Percentiles rank a stretch among this genome's conserved stretches.
Evolutionary conservation across 1,140 invertebrate genomes (phyloP).

Genomic region (Trichonephila clavata): DNA sequence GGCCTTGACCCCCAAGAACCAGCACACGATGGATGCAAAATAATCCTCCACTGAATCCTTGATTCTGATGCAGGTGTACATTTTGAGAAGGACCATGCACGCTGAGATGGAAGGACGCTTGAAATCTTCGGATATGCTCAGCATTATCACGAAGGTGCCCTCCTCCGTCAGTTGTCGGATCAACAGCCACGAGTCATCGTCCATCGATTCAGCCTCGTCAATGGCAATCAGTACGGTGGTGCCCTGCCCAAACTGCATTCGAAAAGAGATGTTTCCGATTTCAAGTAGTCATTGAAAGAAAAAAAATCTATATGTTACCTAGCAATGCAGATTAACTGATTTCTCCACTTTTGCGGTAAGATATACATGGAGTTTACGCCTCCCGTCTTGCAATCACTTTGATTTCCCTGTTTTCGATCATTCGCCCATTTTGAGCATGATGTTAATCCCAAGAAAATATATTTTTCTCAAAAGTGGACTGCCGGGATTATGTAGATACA

Average conservation of each 20-base stretch:
- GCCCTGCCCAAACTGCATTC: not conserved
- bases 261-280: no score
- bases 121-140: not conserved
- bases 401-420: no score
- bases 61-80: not conserved
- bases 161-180: not conserved
- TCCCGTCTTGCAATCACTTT: no score
- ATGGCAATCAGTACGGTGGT: not conserved
- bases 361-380: no score
- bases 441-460: no score
- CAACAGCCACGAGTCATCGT: slow-evolving; percentile 15
- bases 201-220: slow-evolving; percentile 29
- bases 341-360: no score
- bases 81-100: not conserved
- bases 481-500: no score
- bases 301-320: no score
- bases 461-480: no score
- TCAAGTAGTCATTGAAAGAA: no score
- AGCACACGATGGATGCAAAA: not conserved
- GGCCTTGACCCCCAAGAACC: not conserved
- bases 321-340: no score
- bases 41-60: not conserved
- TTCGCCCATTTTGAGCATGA: no score
- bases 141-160: not conserved
- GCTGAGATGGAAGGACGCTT: not conserved